Percentiles rank a stretch among this genome's conserved stretches.
phyloP scores from a whole-genome alignment of 1,140 invertebrate genomes.

The Drepana arcuata region DNA sequence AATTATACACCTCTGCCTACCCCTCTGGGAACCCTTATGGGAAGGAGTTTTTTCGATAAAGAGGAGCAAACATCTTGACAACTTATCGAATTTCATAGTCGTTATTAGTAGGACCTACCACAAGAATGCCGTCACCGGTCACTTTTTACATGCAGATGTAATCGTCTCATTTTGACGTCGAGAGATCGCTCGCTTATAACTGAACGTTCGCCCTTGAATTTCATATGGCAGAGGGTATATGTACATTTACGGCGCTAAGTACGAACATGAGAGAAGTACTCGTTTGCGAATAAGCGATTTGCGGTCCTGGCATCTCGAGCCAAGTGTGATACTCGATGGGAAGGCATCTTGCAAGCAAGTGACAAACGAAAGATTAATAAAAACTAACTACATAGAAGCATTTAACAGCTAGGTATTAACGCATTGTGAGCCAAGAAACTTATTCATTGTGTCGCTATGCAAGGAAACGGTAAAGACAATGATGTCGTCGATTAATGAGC shows the following conservation, averaged over 20 bases:
- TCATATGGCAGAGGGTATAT: too few relatives aligned
- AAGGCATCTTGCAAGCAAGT: conserved; percentile 8
- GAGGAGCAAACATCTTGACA: too few relatives aligned
- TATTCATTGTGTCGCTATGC: conserved; percentile 37
- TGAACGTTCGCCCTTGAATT: conserved; percentile 26
- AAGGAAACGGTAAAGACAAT: conserved; percentile 50
- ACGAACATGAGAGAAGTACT: conserved; percentile 25
- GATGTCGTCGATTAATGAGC: conserved; percentile 43
- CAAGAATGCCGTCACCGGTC: conserved; percentile 27
- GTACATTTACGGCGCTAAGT: conserved; percentile 26
- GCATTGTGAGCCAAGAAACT: conserved; percentile 42
- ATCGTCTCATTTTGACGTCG: conserved; percentile 15
- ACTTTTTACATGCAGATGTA: conserved; percentile 23
- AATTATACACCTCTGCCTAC: too few relatives aligned
- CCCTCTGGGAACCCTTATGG: too few relatives aligned
- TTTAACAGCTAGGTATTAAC: conserved; percentile 47
- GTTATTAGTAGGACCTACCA: too few relatives aligned
- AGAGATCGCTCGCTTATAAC: conserved; percentile 11
- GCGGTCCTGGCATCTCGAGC: conserved; percentile 41
- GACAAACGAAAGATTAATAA: conserved; percentile 14
- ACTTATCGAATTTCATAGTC: too few relatives aligned
- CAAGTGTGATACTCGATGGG: conserved; percentile 21
- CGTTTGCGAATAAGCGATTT: conserved; percentile 43
- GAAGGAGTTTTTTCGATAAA: too few relatives aligned
- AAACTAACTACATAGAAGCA: conserved; percentile 23